phyloP scores from a whole-genome alignment of 1,140 invertebrate genomes.

The Pinna nobilis region DNA sequence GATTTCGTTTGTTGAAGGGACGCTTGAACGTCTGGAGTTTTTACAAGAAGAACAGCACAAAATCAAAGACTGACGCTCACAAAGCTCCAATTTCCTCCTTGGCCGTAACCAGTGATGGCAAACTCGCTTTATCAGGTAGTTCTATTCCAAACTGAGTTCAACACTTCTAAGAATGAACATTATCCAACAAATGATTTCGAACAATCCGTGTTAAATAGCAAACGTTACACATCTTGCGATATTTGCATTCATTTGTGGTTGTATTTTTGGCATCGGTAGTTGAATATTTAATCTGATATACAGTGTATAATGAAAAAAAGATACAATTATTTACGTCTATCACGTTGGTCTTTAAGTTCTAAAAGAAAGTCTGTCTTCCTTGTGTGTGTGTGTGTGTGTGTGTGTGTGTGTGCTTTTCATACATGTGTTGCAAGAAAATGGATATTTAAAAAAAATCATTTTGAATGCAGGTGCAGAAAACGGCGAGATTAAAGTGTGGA shows the following conservation, averaged over 20 bases:
- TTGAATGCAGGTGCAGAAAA: slow-evolving; percentile 12
- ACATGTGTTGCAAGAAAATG: too few relatives aligned
- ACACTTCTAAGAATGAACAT: background rate
- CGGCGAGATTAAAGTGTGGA: slow-evolving; percentile 36
- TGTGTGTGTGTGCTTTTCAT: too few relatives aligned
- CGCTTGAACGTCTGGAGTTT: slow-evolving; percentile 35
- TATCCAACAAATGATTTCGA: background rate
- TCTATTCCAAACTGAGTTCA: too few relatives aligned
- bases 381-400: too few relatives aligned
- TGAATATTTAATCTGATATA: too few relatives aligned
- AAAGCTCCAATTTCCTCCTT: slow-evolving; percentile 17
- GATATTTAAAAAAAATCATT: too few relatives aligned
- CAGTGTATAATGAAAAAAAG: too few relatives aligned
- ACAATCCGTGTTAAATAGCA: background rate
- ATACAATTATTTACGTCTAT: too few relatives aligned
- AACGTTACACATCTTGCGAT: background rate
- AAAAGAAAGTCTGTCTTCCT: too few relatives aligned
- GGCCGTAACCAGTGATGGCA: background rate
- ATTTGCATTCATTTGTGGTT: too few relatives aligned
- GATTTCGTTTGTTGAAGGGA: slow-evolving; percentile 16
- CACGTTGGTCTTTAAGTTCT: too few relatives aligned
- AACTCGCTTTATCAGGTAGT: slow-evolving; percentile 31
- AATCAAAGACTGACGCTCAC: background rate
- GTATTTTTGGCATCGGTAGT: too few relatives aligned
- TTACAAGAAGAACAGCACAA: slow-evolving; percentile 12